Evolutionary conservation across 2,113 vertebrate genomes (phyloP), one percentile per base, ranked within the genome.

Genomic region (Mustela nigripes): DNA sequence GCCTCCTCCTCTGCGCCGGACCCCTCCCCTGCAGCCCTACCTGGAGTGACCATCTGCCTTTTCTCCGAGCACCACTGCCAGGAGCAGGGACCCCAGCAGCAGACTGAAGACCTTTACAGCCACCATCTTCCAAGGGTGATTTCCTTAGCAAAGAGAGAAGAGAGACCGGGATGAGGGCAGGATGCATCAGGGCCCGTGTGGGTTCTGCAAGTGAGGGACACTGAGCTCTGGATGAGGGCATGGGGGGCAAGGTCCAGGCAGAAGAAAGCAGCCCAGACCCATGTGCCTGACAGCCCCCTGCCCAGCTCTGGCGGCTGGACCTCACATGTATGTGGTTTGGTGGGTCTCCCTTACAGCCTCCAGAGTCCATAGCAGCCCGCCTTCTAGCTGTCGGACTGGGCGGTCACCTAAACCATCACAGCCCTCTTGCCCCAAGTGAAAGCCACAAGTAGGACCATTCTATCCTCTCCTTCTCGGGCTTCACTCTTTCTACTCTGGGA

Each of bases 71-170:
- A 88, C 97, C 60, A 98, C 15, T 9, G 97, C 97, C 81, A 98
- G 95, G 60, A 98, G 96, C 42, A 99, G 95, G 28, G 97, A 97
- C 36, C 96, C 92, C 2, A 99, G 28, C 31, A 99, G 96, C 96
- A 98, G 96, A 42, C 96, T 82, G n/a, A 98, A 91, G 56, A 91
- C 84, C 94, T 97, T 98, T 81, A 98, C 4, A 39, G 91, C 90
- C 33, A 86, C 24, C 98, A 97, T 99, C 67, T 90, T 95, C 95
- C 36, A 86, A 21, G 19, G 28, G 36, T 42, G 79, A 18, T 83
- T 82, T 96, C 24, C 89, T 19, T 33, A 90, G 45, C 74, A 36
- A 21, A 39, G 80, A 91, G 14, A 87, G 50, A 95, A 88, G 80
- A 28, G 73, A 79, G 11, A n/a, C 11, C 3, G 3, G 24, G 11